These are phyloP conservation scores for Caradrina clavipalpis DNA, from an alignment of 2,888 invertebrate genomes.

Conservation along the genomic window DNA sequence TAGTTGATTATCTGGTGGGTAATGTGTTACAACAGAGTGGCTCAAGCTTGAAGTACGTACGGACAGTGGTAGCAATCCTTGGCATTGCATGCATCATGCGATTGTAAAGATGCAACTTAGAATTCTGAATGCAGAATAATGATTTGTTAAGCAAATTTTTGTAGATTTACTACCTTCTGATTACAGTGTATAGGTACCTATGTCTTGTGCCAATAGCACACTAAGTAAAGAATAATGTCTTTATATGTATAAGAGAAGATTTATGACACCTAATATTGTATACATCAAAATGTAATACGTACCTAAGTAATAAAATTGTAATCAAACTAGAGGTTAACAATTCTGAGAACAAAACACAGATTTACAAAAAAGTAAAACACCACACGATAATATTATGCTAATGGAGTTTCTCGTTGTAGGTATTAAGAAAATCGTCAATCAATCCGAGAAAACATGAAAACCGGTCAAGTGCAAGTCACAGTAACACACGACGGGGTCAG, in stretches of 20 bases:
- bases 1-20: slow-evolving; percentile 38
- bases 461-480: too few species aligned
- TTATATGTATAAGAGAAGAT: background rate
- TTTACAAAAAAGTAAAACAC: slow-evolving; percentile 6
- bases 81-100: slow-evolving; percentile 60
- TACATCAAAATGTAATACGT: background rate
- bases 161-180: slow-evolving; percentile 25
- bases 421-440: slow-evolving; percentile 28
- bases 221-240: background rate
- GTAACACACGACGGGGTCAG: too few species aligned
- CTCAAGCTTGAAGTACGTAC: slow-evolving; percentile 12
- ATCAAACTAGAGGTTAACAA: slow-evolving; percentile 28
- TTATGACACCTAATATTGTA: slow-evolving; percentile 20
- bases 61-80: slow-evolving; percentile 48
- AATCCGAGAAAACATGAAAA: slow-evolving; percentile 2
- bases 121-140: slow-evolving; percentile 22
- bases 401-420: background rate
- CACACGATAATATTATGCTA: slow-evolving; percentile 21
- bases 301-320: slow-evolving; percentile 7
- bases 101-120: slow-evolving; percentile 35
- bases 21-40: slow-evolving; percentile 35
- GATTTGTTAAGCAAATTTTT: slow-evolving; percentile 13
- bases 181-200: background rate
- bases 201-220: background rate
- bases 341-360: slow-evolving; percentile 44